Evolutionary conservation across 2,113 vertebrate species (phyloP).

Genomic region (Peromyscus maniculatus): DNA sequence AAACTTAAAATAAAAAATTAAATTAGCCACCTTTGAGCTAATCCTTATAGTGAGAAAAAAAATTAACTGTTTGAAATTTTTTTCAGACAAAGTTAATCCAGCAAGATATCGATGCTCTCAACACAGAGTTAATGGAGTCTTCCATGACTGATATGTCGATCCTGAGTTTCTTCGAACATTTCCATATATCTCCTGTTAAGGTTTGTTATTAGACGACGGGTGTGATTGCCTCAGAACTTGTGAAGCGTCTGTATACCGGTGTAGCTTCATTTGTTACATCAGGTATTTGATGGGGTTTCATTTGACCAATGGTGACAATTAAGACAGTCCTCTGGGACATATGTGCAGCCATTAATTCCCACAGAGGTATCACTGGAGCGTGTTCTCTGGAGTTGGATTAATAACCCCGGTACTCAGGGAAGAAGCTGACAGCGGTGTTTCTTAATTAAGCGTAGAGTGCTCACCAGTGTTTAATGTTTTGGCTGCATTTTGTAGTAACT

Average conservation of each 20-base stretch:
- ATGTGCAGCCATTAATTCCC: conserved; percentile 35
- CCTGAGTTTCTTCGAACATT: conserved; percentile 97
- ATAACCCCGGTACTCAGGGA: conserved; percentile 60
- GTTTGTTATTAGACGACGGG: conserved; percentile 82
- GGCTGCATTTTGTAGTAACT: conserved; percentile 51
- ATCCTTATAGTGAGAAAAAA: conserved; percentile 11
- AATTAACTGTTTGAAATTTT: conserved; percentile 58
- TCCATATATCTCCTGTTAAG: conserved; percentile 99
- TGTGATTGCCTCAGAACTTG: conserved; percentile 36
- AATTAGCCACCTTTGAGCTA: neutral
- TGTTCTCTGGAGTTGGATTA: conserved; percentile 73
- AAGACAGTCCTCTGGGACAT: conserved; percentile 64
- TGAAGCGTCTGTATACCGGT: neutral
- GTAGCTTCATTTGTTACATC: conserved; percentile 2
- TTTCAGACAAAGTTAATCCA: conserved; percentile 92
- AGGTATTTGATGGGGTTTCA: conserved; percentile 51
- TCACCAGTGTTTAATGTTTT: conserved; percentile 63
- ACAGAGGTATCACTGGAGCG: conserved; percentile 47
- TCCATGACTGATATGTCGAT: conserved; percentile 92
- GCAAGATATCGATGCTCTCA: conserved; percentile 91
- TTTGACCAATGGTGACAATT: conserved; percentile 67
- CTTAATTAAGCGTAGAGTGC: conserved; percentile 47
- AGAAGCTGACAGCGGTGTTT: conserved; percentile 72
- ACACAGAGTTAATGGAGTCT: conserved; percentile 92
- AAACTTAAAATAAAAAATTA: conserved; percentile 1